These are phyloP conservation scores for Nomada flava DNA, from an alignment of 2,888 invertebrate genomes.

Conservation along the genomic window DNA sequence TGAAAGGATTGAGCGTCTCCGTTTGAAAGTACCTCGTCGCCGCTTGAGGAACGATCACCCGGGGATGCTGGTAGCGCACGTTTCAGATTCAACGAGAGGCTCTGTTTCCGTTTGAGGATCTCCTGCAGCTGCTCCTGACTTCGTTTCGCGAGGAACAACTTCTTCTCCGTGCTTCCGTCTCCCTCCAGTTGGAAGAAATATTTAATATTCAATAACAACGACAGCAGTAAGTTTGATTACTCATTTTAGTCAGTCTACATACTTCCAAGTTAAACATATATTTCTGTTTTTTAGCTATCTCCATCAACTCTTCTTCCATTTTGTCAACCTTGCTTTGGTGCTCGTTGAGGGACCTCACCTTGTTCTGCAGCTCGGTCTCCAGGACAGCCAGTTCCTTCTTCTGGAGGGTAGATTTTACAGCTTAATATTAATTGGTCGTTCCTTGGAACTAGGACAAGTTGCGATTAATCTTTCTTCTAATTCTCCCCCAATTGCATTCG, in stretches of 20 bases:
- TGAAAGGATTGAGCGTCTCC: constrained; percentile 75
- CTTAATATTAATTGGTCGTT: neutral
- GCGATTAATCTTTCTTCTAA: neutral
- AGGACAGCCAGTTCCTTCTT: constrained; percentile 90
- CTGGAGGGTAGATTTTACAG: constrained; percentile 81
- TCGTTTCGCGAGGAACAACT: constrained; percentile 83
- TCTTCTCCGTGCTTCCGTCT: constrained; percentile 81
- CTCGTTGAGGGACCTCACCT: constrained; percentile 87
- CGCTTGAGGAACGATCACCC: constrained; percentile 71
- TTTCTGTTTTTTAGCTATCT: constrained; percentile 88
- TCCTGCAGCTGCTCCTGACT: constrained; percentile 85
- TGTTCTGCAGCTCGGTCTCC: constrained; percentile 88
- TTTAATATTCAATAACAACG: neutral
- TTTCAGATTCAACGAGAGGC: constrained; percentile 89
- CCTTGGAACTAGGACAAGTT: neutral
- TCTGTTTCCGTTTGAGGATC: constrained; percentile 86
- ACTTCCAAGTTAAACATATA: constrained; percentile 78
- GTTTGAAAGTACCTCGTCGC: constrained; percentile 73
- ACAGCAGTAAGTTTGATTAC: neutral
- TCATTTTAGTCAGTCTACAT: constrained; percentile 45
- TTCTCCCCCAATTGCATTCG: too few species aligned
- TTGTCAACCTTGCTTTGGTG: constrained; percentile 89
- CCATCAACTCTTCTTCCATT: constrained; percentile 89
- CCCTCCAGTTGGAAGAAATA: constrained; percentile 72
- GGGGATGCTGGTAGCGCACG: constrained; percentile 85